Percentiles rank a stretch among this genome's conserved stretches.
These are phyloP conservation scores for Adrianichthys oophorus DNA, from an alignment of 2,797 vertebrate genomes.

Conservation along the genomic window DNA sequence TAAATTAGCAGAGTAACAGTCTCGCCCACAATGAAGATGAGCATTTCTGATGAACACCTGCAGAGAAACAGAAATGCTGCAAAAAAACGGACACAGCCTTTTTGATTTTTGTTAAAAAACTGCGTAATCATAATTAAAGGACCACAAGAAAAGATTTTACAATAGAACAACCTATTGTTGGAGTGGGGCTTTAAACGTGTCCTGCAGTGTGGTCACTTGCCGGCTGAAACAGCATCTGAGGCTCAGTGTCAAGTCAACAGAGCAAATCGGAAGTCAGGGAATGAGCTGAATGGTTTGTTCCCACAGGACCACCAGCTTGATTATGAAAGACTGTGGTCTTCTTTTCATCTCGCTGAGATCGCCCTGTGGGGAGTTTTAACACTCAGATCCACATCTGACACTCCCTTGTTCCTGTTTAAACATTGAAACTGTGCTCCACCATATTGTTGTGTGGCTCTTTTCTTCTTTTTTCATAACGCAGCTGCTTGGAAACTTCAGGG, in stretches of 20 bases:
- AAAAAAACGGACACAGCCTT: too few species aligned
- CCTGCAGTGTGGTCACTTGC: constrained; percentile 33
- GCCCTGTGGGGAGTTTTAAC: constrained; percentile 71
- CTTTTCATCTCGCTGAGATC: constrained; percentile 65
- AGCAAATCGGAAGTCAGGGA: constrained; percentile 64
- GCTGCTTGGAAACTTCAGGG: constrained; percentile 63
- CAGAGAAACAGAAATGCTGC: too few species aligned
- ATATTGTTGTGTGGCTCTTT: constrained; percentile 60
- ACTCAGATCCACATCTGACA: constrained; percentile 59
- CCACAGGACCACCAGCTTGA: constrained; percentile 72
- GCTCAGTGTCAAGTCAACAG: constrained; percentile 50
- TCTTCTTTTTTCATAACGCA: constrained; percentile 51
- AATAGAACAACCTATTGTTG: too few species aligned
- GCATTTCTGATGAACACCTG: too few species aligned
- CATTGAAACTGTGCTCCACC: constrained; percentile 61
- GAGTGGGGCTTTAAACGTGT: constrained; percentile 2
- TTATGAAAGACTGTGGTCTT: constrained; percentile 66
- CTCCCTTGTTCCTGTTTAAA: constrained; percentile 70
- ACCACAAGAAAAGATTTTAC: too few species aligned
- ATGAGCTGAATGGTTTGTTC: constrained; percentile 53
- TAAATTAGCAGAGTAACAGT: too few species aligned
- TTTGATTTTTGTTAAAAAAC: too few species aligned
- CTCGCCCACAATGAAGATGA: too few species aligned
- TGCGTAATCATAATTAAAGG: too few species aligned
- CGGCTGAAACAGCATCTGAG: constrained; percentile 35